These are phyloP conservation scores for Perithous albicinctus DNA, from an alignment of 2,888 invertebrate genomes.

Conservation along the genomic window DNA sequence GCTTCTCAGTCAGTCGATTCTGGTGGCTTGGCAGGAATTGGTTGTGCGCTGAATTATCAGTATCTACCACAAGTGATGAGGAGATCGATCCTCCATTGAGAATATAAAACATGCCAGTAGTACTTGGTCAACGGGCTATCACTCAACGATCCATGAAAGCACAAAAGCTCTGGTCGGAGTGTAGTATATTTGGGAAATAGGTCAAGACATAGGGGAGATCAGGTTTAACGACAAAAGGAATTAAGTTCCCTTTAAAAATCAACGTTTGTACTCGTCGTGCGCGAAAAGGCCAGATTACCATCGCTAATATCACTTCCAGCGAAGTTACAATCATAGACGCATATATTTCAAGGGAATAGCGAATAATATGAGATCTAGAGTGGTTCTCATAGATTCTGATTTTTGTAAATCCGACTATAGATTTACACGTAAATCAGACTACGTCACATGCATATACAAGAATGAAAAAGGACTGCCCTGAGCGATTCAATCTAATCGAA, in stretches of 20 bases:
- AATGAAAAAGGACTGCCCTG: background rate
- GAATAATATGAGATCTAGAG: too few species aligned
- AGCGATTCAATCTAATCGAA: conserved; percentile 8
- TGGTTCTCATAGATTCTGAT: too few species aligned
- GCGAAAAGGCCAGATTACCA: too few species aligned
- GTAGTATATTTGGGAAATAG: background rate
- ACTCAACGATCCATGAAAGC: conserved; percentile 21
- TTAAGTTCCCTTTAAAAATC: too few species aligned
- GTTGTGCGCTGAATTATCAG: background rate
- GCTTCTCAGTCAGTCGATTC: background rate
- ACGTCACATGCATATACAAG: background rate
- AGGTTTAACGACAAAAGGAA: too few species aligned
- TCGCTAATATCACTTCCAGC: too few species aligned
- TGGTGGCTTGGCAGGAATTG: background rate
- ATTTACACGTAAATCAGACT: background rate
- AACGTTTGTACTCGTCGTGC: too few species aligned
- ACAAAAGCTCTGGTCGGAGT: conserved; percentile 15
- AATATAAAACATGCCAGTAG: conserved; percentile 10
- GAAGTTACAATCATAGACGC: too few species aligned
- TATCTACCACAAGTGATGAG: background rate
- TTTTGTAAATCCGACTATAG: too few species aligned
- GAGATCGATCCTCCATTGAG: conserved; percentile 14
- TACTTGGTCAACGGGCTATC: conserved; percentile 21
- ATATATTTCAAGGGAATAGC: too few species aligned
- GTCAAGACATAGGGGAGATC: background rate